These are phyloP conservation scores for Megalops atlanticus DNA, from an alignment of 2,113 vertebrate genomes.

Conservation along the genomic window DNA sequence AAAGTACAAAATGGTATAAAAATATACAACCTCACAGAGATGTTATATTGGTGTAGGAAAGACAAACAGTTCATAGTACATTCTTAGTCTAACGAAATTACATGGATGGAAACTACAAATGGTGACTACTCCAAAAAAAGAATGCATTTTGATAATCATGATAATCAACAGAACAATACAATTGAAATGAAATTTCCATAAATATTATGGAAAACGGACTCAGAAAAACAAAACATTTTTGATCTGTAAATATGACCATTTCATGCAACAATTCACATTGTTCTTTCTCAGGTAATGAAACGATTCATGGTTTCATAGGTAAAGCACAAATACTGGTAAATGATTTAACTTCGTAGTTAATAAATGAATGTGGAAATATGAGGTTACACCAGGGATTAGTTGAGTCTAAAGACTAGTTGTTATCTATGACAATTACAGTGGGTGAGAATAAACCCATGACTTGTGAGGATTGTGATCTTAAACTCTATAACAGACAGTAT, in stretches of 20 bases:
- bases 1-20: constrained; percentile 93
- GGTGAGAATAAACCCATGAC: constrained; percentile 62
- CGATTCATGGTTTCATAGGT: constrained; percentile 66
- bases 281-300: constrained; percentile 66
- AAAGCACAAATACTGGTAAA: constrained; percentile 68
- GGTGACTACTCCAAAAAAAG: constrained; percentile 51
- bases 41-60: constrained; percentile 65
- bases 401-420: constrained; percentile 60
- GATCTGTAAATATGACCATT: constrained; percentile 68
- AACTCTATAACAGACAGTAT: constrained; percentile 60
- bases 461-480: constrained; percentile 57
- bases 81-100: constrained; percentile 64
- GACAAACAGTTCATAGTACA: constrained; percentile 55
- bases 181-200: constrained; percentile 65
- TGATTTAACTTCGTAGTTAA: constrained; percentile 63
- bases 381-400: constrained; percentile 53
- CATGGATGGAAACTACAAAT: constrained; percentile 56
- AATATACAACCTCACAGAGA: constrained; percentile 95
- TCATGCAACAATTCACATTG: constrained; percentile 73
- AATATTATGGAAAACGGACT: constrained; percentile 77
- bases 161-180: constrained; percentile 58
- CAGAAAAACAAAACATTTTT: constrained; percentile 48
- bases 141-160: constrained; percentile 56
- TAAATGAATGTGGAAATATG: constrained; percentile 40
- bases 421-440: constrained; percentile 62